phyloP scores from a whole-genome alignment of 2,888 invertebrate species.

The Drosophila multiciliata region DNA sequence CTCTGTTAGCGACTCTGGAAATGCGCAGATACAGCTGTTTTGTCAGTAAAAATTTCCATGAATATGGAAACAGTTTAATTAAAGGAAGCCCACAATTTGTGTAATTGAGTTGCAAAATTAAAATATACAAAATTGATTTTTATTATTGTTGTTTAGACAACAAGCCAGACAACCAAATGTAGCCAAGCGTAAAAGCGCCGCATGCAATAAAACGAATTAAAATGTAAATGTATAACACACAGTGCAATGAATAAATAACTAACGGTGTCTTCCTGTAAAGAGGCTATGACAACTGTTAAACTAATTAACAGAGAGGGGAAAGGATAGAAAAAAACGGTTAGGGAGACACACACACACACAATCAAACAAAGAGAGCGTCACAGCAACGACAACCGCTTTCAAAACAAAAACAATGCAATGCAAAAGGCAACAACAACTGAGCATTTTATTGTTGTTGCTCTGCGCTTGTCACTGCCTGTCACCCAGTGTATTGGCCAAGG shows the following conservation, averaged over 20 bases:
- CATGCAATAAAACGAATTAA: slow-evolving; percentile 47
- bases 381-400: slow-evolving; percentile 27
- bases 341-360: slow-evolving; percentile 5
- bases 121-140: slow-evolving; percentile 53
- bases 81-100: slow-evolving; percentile 70
- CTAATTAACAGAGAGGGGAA: slow-evolving; percentile 35
- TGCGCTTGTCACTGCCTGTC: slow-evolving; percentile 41
- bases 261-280: slow-evolving; percentile 45
- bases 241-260: slow-evolving; percentile 35
- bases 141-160: slow-evolving; percentile 12
- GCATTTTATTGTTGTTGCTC: slow-evolving; percentile 25
- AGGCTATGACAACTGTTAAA: slow-evolving; percentile 37
- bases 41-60: slow-evolving; percentile 34
- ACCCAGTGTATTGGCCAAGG: slow-evolving; percentile 11
- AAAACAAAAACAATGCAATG: slow-evolving; percentile 40
- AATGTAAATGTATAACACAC: slow-evolving; percentile 41
- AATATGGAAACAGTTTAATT: slow-evolving; percentile 50
- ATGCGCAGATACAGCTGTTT: slow-evolving; percentile 34
- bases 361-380: slow-evolving; percentile 33
- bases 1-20: slow-evolving; percentile 3
- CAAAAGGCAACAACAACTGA: slow-evolving; percentile 61
- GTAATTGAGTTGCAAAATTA: slow-evolving; percentile 46
- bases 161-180: slow-evolving; percentile 27
- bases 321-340: neutral
- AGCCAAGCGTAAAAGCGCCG: slow-evolving; percentile 35